Evolutionary conservation across 2,888 invertebrate species (phyloP).

Genomic region (Nowickia ferox): DNA sequence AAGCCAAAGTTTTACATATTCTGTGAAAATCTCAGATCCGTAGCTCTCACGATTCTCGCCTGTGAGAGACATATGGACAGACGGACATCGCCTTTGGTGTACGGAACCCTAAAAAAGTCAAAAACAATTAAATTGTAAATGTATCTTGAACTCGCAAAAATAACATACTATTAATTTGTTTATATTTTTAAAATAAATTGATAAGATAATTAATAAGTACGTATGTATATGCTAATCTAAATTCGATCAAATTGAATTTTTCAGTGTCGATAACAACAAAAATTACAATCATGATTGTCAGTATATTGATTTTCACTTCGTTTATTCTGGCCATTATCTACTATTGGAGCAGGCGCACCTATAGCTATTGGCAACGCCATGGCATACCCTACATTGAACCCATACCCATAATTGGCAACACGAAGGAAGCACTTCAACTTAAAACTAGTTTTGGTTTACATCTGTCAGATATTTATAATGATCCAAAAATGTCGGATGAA

Average conservation of each 20-base stretch:
- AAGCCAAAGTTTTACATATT: no score
- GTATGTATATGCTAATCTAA: neutral
- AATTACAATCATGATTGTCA: slow-evolving; percentile 72
- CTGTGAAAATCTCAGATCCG: no score
- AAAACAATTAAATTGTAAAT: neutral
- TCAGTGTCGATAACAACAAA: neutral
- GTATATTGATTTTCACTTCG: slow-evolving; percentile 74
- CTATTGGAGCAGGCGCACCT: slow-evolving; percentile 81
- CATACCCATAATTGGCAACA: slow-evolving; percentile 83
- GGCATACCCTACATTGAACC: slow-evolving; percentile 82
- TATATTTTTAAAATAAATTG: slow-evolving; percentile 4
- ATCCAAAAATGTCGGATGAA: slow-evolving; percentile 75
- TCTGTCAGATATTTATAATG: slow-evolving; percentile 81
- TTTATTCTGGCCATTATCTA: slow-evolving; percentile 73
- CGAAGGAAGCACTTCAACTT: slow-evolving; percentile 78
- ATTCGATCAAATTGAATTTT: neutral
- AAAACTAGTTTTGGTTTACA: slow-evolving; percentile 79
- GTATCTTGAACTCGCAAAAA: neutral
- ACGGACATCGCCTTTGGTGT: no score
- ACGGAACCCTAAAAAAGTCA: no score
- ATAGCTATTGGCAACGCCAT: slow-evolving; percentile 80
- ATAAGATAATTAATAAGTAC: slow-evolving; percentile 14
- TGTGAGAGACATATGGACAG: no score
- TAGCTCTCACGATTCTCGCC: no score
- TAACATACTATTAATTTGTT: neutral